Conservation (phyloP, 1,140 invertebrate genomes). For the Leptonema lineaticorne region DNA sequence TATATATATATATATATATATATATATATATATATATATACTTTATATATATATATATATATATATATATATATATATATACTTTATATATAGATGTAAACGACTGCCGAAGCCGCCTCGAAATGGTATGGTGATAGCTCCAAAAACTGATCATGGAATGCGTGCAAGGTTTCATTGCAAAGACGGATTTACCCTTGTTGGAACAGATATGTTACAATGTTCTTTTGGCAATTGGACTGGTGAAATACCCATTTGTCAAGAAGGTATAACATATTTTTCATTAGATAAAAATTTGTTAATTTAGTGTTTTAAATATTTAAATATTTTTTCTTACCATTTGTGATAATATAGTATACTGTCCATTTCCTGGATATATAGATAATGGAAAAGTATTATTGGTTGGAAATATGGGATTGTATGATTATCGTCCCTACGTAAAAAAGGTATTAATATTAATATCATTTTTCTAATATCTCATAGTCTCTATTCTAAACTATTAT, state of each 20-base stretch:
- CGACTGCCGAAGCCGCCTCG: slow-evolving; percentile 82
- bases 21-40: slow-evolving; percentile 10
- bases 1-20: slow-evolving; percentile 1
- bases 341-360: slow-evolving; percentile 79
- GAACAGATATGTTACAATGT: slow-evolving; percentile 74
- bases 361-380: slow-evolving; percentile 87
- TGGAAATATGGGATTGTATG: slow-evolving; percentile 96
- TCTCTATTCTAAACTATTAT: background rate
- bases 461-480: background rate
- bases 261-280: slow-evolving; percentile 58
- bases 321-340: background rate
- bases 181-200: slow-evolving; percentile 83
- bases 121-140: slow-evolving; percentile 93
- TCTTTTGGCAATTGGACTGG: slow-evolving; percentile 92
- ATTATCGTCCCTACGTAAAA: slow-evolving; percentile 93
- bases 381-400: slow-evolving; percentile 92
- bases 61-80: no score
- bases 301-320: background rate
- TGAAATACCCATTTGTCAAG: slow-evolving; percentile 78
- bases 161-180: slow-evolving; percentile 89
- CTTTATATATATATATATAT: no score
- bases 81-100: slow-evolving; percentile 79
- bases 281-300: background rate
- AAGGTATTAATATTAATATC: slow-evolving; percentile 59
- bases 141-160: slow-evolving; percentile 94